A percentile compares a stretch with the other conserved stretches of the same genome.
phyloP scores from a whole-genome alignment of 2,113 vertebrate genomes.

The Scopus umbretta region DNA sequence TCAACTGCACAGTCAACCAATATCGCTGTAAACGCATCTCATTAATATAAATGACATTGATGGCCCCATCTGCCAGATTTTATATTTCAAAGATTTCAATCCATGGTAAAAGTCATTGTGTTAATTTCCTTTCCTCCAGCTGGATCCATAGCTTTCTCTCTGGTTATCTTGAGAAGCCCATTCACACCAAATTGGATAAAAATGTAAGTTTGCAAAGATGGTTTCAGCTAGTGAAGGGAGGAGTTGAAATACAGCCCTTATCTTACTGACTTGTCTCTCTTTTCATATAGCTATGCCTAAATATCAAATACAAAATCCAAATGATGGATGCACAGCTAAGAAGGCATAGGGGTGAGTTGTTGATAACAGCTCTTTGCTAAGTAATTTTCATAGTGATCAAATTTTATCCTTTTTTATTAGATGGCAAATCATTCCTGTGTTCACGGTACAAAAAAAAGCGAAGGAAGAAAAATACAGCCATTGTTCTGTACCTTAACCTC shows the following conservation, averaged over 20 bases:
- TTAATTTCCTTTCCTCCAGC: conserved; percentile 3
- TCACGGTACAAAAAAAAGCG: not conserved
- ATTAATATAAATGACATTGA: not conserved
- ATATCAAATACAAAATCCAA: conserved; percentile 42
- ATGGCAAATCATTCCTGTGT: not conserved
- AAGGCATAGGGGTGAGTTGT: conserved; percentile 52
- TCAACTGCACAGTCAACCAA: not conserved
- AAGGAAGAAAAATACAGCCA: not conserved
- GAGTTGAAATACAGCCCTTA: not conserved
- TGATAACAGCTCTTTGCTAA: not conserved
- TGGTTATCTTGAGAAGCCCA: conserved; percentile 60
- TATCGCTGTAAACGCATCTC: not conserved
- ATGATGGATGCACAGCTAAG: conserved; percentile 47
- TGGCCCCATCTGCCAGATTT: not conserved
- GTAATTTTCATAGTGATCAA: not conserved
- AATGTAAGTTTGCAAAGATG: conserved; percentile 46
- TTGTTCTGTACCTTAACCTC: not conserved
- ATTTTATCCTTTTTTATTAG: not conserved
- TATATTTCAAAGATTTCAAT: not conserved
- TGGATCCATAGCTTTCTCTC: conserved; percentile 59
- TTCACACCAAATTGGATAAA: conserved; percentile 57
- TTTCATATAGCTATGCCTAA: conserved; percentile 50
- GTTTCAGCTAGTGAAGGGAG: not conserved
- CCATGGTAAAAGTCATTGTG: not conserved
- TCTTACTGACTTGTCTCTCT: not conserved